Evolutionary conservation across 2,113 vertebrate species (phyloP).

Genomic region (Gorsachius goisagi): DNA sequence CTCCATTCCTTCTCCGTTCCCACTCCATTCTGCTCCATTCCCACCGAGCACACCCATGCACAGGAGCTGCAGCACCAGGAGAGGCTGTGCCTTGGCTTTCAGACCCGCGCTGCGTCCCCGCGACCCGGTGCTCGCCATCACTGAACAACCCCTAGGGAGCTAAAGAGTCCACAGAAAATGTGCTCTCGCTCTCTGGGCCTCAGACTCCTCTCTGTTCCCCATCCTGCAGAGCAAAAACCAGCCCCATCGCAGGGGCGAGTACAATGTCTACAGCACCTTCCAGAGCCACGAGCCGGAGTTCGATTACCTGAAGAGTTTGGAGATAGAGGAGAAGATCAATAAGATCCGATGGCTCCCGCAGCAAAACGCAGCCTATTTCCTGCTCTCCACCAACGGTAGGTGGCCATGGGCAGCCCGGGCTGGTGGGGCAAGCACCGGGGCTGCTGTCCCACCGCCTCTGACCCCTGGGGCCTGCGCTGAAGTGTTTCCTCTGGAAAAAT

Average conservation of each 20-base stretch:
- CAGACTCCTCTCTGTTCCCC: neutral
- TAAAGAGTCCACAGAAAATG: neutral
- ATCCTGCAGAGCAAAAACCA: conserved; percentile 89
- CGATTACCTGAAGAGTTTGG: conserved; percentile 97
- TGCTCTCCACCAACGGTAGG: conserved; percentile 93
- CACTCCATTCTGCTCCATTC: too few species aligned
- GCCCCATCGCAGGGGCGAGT: conserved; percentile 92
- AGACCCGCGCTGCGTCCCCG: neutral
- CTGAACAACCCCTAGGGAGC: neutral
- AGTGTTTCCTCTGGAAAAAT: neutral
- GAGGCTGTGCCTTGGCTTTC: neutral
- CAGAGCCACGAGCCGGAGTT: conserved; percentile 98
- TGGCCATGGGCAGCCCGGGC: neutral
- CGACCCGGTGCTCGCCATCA: rapidly evolving
- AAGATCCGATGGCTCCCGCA: conserved; percentile 98
- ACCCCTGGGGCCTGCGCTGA: rapidly evolving
- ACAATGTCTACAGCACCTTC: conserved; percentile 99
- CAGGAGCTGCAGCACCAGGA: neutral
- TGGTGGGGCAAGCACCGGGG: rapidly evolving
- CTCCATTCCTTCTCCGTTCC: rapidly evolving
- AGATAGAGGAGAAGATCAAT: conserved; percentile 98
- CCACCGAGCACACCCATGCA: rapidly evolving
- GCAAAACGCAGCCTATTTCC: conserved; percentile 95
- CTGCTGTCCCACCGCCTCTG: rapidly evolving
- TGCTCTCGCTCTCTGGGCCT: neutral